These are phyloP conservation scores for Boleophthalmus pectinirostris DNA, from an alignment of 2,113 vertebrate species.

Conservation along the genomic window DNA sequence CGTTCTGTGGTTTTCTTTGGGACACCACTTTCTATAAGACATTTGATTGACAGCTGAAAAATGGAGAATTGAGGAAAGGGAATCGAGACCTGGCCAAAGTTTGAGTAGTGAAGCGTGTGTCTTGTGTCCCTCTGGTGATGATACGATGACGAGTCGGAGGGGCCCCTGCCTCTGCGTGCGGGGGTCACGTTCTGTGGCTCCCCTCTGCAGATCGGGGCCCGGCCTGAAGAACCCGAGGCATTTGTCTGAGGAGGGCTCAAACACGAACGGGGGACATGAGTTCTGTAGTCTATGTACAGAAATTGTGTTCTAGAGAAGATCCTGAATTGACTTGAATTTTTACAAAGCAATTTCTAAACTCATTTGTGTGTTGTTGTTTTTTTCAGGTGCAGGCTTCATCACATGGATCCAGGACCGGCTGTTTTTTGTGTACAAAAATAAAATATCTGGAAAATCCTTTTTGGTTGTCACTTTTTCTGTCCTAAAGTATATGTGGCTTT, in stretches of 20 bases:
- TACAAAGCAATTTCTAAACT: background rate
- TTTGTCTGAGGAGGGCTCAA: slow-evolving; percentile 85
- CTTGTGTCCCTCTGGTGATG: slow-evolving; percentile 79
- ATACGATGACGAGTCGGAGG: slow-evolving; percentile 83
- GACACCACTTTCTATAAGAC: no score
- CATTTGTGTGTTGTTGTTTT: no score
- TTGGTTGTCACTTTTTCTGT: background rate
- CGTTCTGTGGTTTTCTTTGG: no score
- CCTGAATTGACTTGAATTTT: no score
- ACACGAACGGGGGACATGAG: no score
- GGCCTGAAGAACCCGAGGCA: slow-evolving; percentile 81
- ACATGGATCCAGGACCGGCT: slow-evolving; percentile 41
- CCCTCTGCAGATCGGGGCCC: slow-evolving; percentile 38
- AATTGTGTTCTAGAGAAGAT: no score
- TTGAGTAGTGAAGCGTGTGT: no score
- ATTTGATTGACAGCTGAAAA: no score
- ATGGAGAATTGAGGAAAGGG: no score
- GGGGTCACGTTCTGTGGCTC: slow-evolving; percentile 73
- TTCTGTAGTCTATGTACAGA: no score
- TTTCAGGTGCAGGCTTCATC: slow-evolving; percentile 54
- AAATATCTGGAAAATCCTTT: slow-evolving; percentile 67
- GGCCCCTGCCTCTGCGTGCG: slow-evolving; percentile 43
- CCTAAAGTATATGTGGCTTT: background rate
- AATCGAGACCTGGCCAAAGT: no score
- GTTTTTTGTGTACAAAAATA: slow-evolving; percentile 80